Evolutionary conservation across 2,888 invertebrate genomes (phyloP).

Genomic region (Trileptium ribeirensis): DNA sequence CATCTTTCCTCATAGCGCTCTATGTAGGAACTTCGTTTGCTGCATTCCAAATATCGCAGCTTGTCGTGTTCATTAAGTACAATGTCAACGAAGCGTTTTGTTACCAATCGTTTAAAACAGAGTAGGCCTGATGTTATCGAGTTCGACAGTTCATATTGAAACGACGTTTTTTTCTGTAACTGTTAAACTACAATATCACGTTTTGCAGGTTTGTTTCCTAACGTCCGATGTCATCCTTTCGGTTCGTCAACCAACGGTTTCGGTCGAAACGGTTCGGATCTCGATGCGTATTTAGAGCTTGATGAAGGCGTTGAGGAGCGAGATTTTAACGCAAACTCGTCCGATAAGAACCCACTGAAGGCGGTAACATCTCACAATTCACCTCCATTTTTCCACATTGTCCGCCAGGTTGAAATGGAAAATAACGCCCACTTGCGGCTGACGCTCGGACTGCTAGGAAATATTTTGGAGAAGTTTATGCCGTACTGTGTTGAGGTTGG

Average conservation of each 20-base stretch:
- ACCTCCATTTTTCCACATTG: background rate
- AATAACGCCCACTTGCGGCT: background rate
- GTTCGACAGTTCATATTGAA: too few relatives aligned
- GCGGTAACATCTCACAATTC: background rate
- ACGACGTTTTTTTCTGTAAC: too few relatives aligned
- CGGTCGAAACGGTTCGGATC: conserved; percentile 7
- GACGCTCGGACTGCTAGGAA: background rate
- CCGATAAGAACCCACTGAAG: too few relatives aligned
- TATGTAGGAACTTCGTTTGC: too few relatives aligned
- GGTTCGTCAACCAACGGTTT: conserved; percentile 17
- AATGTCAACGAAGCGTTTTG: too few relatives aligned
- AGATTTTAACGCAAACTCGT: background rate
- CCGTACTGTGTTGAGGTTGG: background rate
- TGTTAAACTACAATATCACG: background rate
- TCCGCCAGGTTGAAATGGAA: background rate
- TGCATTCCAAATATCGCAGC: too few relatives aligned
- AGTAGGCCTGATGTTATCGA: too few relatives aligned
- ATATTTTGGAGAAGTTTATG: background rate
- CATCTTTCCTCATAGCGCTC: too few relatives aligned
- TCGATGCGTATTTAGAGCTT: background rate
- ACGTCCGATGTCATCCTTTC: background rate
- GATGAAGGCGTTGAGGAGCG: background rate
- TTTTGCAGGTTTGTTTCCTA: background rate
- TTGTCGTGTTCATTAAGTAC: too few relatives aligned
- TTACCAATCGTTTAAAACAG: too few relatives aligned